Evolutionary conservation across 2,888 invertebrate species (phyloP), one percentile per base, ranked within the genome.

Genomic region (Drosophila aldrichi): DNA sequence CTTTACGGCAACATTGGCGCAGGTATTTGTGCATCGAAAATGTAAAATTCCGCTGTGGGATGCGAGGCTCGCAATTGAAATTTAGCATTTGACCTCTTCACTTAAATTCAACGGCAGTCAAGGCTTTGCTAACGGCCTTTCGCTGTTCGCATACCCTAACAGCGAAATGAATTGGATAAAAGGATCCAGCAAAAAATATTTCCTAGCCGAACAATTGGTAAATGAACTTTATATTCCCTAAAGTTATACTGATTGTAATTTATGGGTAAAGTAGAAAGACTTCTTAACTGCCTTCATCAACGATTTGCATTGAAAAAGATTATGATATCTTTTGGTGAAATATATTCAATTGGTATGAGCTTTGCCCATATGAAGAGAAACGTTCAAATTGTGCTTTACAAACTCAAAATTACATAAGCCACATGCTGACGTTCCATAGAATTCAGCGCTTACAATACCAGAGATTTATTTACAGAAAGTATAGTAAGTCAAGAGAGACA

Each of bases 61-160:
- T 22, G 51, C 46, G 25, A 16, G 36, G 46, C 51, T 74, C 46
- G 36, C 60, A 74, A 61, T 70, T 74, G 32, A 52, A 57, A 56
- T 56, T 66, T 32, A 43, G 32, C 40, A 40, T 36, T 57, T 73
- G 54, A 67, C 44, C 48, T 46, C 52, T 40, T 72, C 55, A 57
- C 64, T 67, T 48, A 44, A 65, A 65, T 80, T 74, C 71, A 74
- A 80, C 16, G 52, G 22, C 36, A 22, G 46, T 9, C 58, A 59
- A 62, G 36, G 43, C 34, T 48, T 40, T 40, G 32, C n/a, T 43
- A 4, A n/a, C 40, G 46, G 12, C 10, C 16, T 20, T 12, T 1
- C 18, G 29, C 20, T 40, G 16, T 10, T 9, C 1, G 10, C 7
- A 52, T 36, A 14, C 36, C 52, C 36, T 36, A n/a, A 6, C 22